Percentiles rank a stretch among this genome's conserved stretches.
Conservation (phyloP, 92 coral and sea anemone genomes). For the Pocillopora meandrina region DNA sequence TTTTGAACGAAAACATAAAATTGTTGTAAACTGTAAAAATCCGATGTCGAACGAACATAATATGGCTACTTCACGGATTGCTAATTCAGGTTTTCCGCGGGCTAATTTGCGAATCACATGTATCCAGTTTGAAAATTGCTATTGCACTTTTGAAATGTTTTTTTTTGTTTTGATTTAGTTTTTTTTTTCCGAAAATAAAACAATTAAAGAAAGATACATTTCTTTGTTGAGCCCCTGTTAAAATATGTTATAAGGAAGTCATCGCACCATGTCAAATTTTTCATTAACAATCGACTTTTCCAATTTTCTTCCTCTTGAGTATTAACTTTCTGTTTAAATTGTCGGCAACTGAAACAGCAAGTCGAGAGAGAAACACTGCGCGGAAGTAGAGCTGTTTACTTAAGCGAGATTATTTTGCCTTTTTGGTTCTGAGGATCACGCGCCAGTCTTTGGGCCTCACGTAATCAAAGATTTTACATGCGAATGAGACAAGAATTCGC, state of each 20-base stretch:
- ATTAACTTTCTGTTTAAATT: conserved; percentile 3
- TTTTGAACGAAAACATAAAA: not conserved
- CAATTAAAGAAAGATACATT: no score
- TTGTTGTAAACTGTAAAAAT: not conserved
- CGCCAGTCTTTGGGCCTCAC: no score
- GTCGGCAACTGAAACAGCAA: not conserved
- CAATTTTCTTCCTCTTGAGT: not conserved
- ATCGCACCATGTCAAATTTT: not conserved
- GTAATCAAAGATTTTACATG: no score
- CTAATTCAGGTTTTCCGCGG: not conserved
- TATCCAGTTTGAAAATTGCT: not conserved
- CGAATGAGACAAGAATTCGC: no score
- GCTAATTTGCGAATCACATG: not conserved
- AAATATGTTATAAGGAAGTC: not conserved
- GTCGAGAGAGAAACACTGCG: not conserved
- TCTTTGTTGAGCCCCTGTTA: no score
- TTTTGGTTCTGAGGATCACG: no score
- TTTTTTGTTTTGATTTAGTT: not conserved
- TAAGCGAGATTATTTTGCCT: not conserved
- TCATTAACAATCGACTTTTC: not conserved
- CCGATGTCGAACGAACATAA: no score
- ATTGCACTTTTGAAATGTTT: not conserved
- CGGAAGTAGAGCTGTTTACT: not conserved
- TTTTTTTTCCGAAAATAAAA: not conserved
- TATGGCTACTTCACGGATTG: not conserved